Percentiles rank a stretch among this genome's conserved stretches.
phyloP scores from a whole-genome alignment of 2,113 vertebrate genomes.

The Petrocephalus microphthalmus region DNA sequence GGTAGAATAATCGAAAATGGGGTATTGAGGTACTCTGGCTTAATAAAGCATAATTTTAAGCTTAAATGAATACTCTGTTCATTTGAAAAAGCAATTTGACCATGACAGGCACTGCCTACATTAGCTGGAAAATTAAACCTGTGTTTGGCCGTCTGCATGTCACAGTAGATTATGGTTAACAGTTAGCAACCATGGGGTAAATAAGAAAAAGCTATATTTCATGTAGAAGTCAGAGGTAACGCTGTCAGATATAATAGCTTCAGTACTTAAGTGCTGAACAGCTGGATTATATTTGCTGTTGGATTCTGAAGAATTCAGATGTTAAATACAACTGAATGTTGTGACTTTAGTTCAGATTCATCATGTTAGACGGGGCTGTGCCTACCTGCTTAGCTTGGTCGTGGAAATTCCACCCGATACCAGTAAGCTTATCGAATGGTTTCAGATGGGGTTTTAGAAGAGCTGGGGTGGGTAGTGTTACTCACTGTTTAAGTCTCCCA shows the following conservation, averaged over 20 bases:
- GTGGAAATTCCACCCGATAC: neutral
- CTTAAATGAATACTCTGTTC: slow-evolving; percentile 1
- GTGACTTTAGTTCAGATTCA: neutral
- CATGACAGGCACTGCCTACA: neutral
- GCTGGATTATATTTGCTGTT: neutral
- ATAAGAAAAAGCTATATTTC: neutral
- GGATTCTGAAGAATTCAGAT: neutral
- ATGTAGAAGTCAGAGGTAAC: neutral
- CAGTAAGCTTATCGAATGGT: neutral
- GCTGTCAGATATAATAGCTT: neutral
- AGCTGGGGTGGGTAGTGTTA: neutral
- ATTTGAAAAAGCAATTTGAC: slow-evolving; percentile 1
- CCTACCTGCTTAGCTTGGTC: neutral
- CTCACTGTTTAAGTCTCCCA: neutral
- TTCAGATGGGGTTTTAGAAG: neutral
- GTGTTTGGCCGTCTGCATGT: neutral
- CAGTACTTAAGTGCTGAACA: neutral
- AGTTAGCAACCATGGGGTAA: neutral
- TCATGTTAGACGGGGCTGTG: neutral
- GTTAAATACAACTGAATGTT: neutral
- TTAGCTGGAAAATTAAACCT: neutral
- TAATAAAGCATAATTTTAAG: neutral
- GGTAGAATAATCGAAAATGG: slow-evolving; percentile 43
- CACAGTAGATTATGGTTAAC: neutral
- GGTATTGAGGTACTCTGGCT: neutral